A percentile compares a stretch with the other conserved stretches of the same genome.
Evolutionary conservation across 2,888 invertebrate species (phyloP).

Genomic region (Toxonevra muliebris): DNA sequence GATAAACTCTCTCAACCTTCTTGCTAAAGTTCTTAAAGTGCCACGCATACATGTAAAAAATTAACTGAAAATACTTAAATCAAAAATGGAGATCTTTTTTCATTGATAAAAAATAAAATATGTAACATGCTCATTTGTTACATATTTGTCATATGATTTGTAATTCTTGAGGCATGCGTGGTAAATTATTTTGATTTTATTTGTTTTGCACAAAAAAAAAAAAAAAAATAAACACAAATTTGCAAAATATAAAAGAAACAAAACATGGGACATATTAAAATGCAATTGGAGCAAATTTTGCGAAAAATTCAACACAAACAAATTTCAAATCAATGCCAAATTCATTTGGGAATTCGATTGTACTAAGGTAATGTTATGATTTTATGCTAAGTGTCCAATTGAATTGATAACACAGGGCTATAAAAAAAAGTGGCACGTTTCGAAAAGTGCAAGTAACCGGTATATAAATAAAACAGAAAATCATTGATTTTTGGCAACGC

Average conservation of each 20-base stretch:
- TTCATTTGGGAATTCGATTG: background rate
- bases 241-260: background rate
- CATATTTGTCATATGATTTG: constrained; percentile 19
- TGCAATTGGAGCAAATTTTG: constrained; percentile 21
- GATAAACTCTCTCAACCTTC: no score
- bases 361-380: no score
- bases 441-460: no score
- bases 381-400: no score
- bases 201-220: background rate
- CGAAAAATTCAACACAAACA: constrained; percentile 11
- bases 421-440: no score
- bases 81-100: background rate
- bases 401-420: no score
- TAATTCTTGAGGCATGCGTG: constrained; percentile 5
- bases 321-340: constrained; percentile 19
- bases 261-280: constrained; percentile 17
- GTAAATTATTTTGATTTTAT: background rate
- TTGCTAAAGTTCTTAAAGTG: no score
- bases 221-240: background rate
- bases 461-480: no score
- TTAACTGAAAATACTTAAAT: background rate
- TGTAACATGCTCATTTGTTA: constrained; percentile 16
- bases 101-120: constrained; percentile 5
- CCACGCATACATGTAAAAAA: background rate
- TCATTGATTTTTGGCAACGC: no score